These are phyloP conservation scores for Halcyon leucocephala DNA, from an alignment of 2,797 vertebrate species.

Conservation along the genomic window DNA sequence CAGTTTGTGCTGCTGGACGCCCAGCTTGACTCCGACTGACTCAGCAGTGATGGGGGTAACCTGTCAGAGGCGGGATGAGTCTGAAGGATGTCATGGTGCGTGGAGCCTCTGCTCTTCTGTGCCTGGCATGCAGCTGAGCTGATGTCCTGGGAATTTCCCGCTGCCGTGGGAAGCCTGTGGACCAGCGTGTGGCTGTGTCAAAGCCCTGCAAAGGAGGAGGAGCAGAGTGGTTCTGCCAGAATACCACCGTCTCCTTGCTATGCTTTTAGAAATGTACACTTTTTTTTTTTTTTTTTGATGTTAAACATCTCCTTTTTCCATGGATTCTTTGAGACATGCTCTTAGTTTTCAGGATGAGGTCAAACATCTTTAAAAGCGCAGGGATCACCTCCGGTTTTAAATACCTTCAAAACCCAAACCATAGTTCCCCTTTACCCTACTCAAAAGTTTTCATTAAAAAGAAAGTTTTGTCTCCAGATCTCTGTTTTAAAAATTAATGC, in stretches of 20 bases:
- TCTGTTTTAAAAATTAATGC: neutral
- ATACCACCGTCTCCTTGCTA: neutral
- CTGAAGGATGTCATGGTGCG: neutral
- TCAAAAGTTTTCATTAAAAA: neutral
- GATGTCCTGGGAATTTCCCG: neutral
- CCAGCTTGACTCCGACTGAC: neutral
- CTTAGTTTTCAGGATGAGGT: neutral
- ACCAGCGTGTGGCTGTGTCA: fast-evolving
- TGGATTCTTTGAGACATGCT: neutral
- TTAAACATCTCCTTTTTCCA: neutral
- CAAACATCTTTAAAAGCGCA: neutral
- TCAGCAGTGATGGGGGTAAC: neutral
- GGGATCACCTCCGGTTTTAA: neutral
- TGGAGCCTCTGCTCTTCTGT: neutral
- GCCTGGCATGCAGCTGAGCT: neutral
- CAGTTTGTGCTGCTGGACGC: neutral
- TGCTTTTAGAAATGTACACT: neutral
- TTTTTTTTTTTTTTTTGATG: neutral
- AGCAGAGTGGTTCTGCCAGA: neutral
- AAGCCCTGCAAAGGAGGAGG: neutral
- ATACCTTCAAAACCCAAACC: neutral
- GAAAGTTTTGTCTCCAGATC: neutral
- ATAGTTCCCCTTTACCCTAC: neutral
- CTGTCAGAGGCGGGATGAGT: neutral
- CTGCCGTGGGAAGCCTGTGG: neutral